Conservation (phyloP, 2,888 invertebrate species). For the Erebia palarica region DNA sequence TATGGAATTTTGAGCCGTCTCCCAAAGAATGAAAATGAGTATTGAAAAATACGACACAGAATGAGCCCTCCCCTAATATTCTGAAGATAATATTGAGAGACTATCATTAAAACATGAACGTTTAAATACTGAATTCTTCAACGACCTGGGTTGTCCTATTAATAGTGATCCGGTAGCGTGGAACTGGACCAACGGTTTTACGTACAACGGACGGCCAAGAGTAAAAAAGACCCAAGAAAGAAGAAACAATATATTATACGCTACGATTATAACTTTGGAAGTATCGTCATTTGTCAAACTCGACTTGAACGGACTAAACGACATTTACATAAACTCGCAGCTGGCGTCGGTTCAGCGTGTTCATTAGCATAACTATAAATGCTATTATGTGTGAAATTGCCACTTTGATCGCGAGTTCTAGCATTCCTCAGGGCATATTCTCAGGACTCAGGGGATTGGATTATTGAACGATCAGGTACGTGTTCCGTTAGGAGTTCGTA, state of each 20-base stretch:
- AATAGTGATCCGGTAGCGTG: no score
- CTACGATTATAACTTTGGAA: neutral
- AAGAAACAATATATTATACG: neutral
- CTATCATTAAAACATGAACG: no score
- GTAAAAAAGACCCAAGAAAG: neutral
- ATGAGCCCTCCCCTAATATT: no score
- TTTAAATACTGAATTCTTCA: no score
- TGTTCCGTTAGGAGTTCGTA: neutral
- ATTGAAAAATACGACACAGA: no score
- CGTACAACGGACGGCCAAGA: no score
- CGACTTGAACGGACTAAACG: conserved; percentile 7
- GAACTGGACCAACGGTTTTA: no score
- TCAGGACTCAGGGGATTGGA: neutral
- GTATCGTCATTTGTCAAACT: conserved; percentile 6
- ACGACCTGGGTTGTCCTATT: no score
- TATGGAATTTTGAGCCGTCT: no score
- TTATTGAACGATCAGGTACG: conserved; percentile 8
- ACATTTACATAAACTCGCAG: conserved; percentile 19
- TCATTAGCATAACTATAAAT: conserved; percentile 23
- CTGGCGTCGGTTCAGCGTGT: conserved; percentile 23
- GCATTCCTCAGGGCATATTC: conserved; percentile 7
- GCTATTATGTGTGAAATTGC: conserved; percentile 19
- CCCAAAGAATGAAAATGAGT: no score
- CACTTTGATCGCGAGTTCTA: conserved; percentile 16
- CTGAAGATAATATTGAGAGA: no score